A percentile compares a stretch with the other conserved stretches of the same genome.
Evolutionary conservation across 2,113 vertebrate species (phyloP).

Genomic region (Nothoprocta pentlandii): DNA sequence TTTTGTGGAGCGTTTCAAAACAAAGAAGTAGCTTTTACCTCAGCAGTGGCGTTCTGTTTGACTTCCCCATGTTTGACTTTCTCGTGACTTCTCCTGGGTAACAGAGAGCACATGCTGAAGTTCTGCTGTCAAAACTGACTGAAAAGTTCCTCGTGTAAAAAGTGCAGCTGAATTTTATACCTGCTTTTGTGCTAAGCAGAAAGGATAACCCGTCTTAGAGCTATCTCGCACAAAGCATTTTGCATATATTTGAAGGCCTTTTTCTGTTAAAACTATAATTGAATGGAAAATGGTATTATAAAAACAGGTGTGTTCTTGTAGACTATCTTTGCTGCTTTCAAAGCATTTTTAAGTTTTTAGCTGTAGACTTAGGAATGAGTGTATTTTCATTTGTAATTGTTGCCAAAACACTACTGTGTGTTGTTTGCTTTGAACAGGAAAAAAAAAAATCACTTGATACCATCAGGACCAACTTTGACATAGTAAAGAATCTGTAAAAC

Average conservation of each 20-base stretch:
- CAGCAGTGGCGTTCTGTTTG: neutral
- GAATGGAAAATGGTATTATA: rapidly evolving
- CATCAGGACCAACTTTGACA: neutral
- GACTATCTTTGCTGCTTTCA: neutral
- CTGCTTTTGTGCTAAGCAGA: neutral
- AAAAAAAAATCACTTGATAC: neutral
- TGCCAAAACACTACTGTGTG: neutral
- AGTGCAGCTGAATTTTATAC: neutral
- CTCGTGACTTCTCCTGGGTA: neutral
- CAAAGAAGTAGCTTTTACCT: slow-evolving; percentile 28
- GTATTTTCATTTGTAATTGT: neutral
- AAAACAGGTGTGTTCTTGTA: neutral
- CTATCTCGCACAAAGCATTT: neutral
- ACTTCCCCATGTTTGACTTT: slow-evolving; percentile 7
- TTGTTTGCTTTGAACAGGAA: neutral
- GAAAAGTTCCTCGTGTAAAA: neutral
- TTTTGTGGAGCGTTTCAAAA: slow-evolving; percentile 53
- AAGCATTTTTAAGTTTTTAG: neutral
- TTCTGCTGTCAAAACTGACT: neutral
- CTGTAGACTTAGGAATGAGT: neutral
- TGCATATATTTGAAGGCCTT: neutral
- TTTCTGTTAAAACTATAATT: neutral
- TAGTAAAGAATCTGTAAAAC: neutral
- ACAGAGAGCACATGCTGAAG: neutral
- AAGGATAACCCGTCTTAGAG: neutral